Conservation (phyloP, 2,797 vertebrate species). For the Octomys mimax region DNA sequence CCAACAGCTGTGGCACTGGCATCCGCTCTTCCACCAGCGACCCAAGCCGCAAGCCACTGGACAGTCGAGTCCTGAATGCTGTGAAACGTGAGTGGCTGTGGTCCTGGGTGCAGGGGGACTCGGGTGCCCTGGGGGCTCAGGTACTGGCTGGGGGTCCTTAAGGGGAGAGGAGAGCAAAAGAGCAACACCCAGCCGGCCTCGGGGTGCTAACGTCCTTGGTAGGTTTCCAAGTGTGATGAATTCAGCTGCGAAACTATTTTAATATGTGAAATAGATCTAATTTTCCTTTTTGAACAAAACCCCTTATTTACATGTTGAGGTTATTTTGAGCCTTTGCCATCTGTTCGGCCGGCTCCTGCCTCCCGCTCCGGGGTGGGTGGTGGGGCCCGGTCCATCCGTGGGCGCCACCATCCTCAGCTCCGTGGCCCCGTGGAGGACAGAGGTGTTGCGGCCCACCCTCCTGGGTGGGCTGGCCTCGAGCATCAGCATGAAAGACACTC, state of each 20-base stretch:
- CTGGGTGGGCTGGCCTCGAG: rapidly evolving
- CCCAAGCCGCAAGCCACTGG: conserved; percentile 98
- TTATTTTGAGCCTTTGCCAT: conserved; percentile 85
- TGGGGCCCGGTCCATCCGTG: background rate
- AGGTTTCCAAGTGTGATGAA: conserved; percentile 68
- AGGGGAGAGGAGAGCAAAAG: background rate
- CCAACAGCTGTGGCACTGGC: conserved; percentile 99
- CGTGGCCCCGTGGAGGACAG: background rate
- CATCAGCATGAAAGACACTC: background rate
- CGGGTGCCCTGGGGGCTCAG: background rate
- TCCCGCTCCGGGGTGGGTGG: conserved; percentile 70
- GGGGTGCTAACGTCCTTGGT: conserved; percentile 78
- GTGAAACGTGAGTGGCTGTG: conserved; percentile 95
- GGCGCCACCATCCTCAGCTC: background rate
- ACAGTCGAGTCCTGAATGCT: conserved; percentile 99
- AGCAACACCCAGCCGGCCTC: conserved; percentile 16
- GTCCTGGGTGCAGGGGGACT: rapidly evolving
- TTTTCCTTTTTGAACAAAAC: conserved; percentile 85
- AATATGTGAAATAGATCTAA: conserved; percentile 81
- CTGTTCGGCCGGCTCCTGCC: conserved; percentile 76
- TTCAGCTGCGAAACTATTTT: conserved; percentile 76
- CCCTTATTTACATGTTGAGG: conserved; percentile 84
- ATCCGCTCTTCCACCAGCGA: conserved; percentile 99
- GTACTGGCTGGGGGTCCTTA: background rate
- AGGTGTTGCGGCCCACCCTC: rapidly evolving